Evolutionary conservation across 2,113 vertebrate genomes (phyloP), one percentile per base, ranked within the genome.

Genomic region (Burhinus oedicnemus): DNA sequence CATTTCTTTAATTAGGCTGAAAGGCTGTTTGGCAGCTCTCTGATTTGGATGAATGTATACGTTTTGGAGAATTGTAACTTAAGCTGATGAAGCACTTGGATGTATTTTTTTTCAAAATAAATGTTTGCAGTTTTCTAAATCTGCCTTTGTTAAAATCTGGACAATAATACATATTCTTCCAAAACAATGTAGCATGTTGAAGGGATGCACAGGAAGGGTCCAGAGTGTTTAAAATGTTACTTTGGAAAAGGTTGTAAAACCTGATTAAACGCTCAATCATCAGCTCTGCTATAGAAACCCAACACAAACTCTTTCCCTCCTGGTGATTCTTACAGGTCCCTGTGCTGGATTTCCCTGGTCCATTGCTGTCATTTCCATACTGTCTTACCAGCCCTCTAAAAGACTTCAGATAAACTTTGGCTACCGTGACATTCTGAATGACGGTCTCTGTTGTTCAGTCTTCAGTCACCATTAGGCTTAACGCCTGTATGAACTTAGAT

Each of bases 391-490:
- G 32, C 38, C 52, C 7, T 54, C 68, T n/a, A 6, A 54, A 25
- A 44, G 6, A 29, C 17, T 45, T 58, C 5, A 32, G 34, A 30
- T 62, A 26, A 8, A 0, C 38, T 83, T 64, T 15, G 61, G 40
- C 17, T 44, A 1, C 2, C 0, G 2, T n/a, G 54, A 47, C 23
- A 3, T 36, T 75, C 45, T 44, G 42, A 49, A 15, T 5, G 15
- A 6, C 12, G 10, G 9, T 38, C 25, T 25, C 16, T 4, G 6
- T 42, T n/a, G 21, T 32, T 45, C 11, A 10, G 23, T 30, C 49
- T 79, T 36, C 21, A 8, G 7, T 15, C 3, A 15, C 23, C 5
- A 0, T 61, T 44, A 49, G 15, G 11, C 8, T 65, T 77, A 60
- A 9, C 15, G 21, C 20, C 26, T 62, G 5, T 12, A 2, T 23